Base-by-base conservation (phyloP, 2,888 invertebrate species). In the Idaea straminata region DNA sequence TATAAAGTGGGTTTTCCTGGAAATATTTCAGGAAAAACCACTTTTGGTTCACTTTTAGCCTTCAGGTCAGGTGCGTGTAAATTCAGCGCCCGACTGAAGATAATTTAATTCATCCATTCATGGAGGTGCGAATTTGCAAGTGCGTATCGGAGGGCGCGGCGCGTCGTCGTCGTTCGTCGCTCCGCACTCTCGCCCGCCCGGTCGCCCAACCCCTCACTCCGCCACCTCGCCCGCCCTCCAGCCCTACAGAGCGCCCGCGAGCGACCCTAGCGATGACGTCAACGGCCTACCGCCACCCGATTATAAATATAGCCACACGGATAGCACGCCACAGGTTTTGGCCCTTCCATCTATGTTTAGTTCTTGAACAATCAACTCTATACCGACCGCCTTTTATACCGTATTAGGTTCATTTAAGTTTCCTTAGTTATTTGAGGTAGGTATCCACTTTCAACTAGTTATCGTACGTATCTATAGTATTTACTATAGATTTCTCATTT, bases 101-200 rank as follows among this genome's bases (percentile, higher is more conserved):
- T 89, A 90, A 89, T 88, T 87, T 88, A 85, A 88, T 89, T 87
- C 84, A 78, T 88, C 84, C 92, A 92, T 91, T 92, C 89, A 91
- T 90, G 83, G 85, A 88, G 89, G 89, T 89, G 90, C 86, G 87
- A 92, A 90, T 90, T 91, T 86, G 88, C 86, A 88, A 91, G 91
- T 90, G 90, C 91, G 91, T 92, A 90, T 82, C 78, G 84, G 86
- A 87, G 88, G 90, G 87, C 82, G 86, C 86, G 85, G 81, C 85
- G 76, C 74, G 58, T 15, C 58, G 57, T 7, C 57, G 58, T 15
- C 58, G 58, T 58, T 58, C 58, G 58, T 16, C 16, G 58, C 58
- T 58, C 58, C 15, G 58, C 62, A 35, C 61, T 64, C 25, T 61
- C 67, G 73, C 67, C 69, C 77, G 72, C 66, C 72, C 73, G 74